Evolutionary conservation across 1,140 invertebrate genomes (phyloP).

Genomic region (Lordiphosa clarofinis): DNA sequence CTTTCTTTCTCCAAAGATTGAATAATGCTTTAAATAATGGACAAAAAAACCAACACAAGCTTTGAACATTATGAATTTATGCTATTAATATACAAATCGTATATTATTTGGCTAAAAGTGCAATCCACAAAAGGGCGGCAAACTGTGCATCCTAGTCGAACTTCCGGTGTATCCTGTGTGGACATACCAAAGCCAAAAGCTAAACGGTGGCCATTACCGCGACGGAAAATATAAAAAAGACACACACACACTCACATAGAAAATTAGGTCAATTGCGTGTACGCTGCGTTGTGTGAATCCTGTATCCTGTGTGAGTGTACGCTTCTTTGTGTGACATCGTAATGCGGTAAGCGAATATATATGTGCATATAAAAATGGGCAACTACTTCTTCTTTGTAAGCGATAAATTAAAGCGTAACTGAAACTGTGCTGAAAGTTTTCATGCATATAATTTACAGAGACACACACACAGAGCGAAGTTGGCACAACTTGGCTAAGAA

Average conservation of each 20-base stretch:
- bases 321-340: conserved; percentile 43
- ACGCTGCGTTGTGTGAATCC: conserved; percentile 39
- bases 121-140: conserved; percentile 33
- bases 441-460: conserved; percentile 55
- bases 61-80: conserved; percentile 10
- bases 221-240: conserved; percentile 24
- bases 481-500: conserved; percentile 50
- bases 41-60: conserved; percentile 15
- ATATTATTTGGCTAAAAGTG: conserved; percentile 41
- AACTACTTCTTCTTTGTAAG: conserved; percentile 24
- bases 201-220: conserved; percentile 52
- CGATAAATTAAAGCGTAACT: conserved; percentile 52
- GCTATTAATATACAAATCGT: conserved; percentile 17
- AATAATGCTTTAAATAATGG: conserved; percentile 35
- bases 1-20: conserved; percentile 32
- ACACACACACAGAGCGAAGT: conserved; percentile 29
- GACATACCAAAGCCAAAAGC: conserved; percentile 36
- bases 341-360: conserved; percentile 12
- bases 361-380: conserved; percentile 8
- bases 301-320: conserved; percentile 32
- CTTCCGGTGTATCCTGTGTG: conserved; percentile 26
- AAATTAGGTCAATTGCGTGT: conserved; percentile 65
- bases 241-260: conserved; percentile 9
- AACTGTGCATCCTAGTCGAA: conserved; percentile 40
- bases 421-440: conserved; percentile 35